phyloP scores from a whole-genome alignment of 2,888 invertebrate genomes.

The Acrobasis suavella region DNA sequence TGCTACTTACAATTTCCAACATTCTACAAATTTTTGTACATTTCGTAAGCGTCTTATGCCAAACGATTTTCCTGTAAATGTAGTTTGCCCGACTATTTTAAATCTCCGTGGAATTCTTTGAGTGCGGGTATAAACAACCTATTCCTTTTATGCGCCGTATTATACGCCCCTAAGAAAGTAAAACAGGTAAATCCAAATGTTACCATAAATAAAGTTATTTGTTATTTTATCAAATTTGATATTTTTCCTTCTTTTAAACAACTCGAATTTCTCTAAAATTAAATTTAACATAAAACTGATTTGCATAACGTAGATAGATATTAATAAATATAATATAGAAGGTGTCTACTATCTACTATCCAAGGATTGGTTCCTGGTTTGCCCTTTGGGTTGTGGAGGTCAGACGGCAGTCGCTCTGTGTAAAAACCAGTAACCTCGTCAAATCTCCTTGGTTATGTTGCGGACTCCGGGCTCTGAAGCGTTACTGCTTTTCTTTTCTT shows the following conservation, averaged over 20 bases:
- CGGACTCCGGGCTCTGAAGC: too few relatives aligned
- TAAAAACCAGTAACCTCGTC: too few relatives aligned
- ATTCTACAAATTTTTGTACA: not conserved
- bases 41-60: not conserved
- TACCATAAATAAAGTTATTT: not conserved
- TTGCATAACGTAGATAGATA: too few relatives aligned
- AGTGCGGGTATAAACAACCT: not conserved
- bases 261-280: too few relatives aligned
- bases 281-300: too few relatives aligned
- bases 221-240: not conserved
- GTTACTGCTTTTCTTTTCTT: too few relatives aligned
- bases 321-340: too few relatives aligned
- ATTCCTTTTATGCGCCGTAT: not conserved
- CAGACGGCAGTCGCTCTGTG: too few relatives aligned
- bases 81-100: conserved; percentile 1
- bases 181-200: not conserved
- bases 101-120: conserved; percentile 3
- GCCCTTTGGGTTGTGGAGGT: too few relatives aligned
- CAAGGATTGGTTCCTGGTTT: too few relatives aligned
- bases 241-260: not conserved
- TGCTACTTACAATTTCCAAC: not conserved
- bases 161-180: not conserved
- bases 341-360: too few relatives aligned
- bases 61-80: not conserved
- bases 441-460: too few relatives aligned